Percentiles rank a stretch among this genome's conserved stretches.
These are phyloP conservation scores for Bos taurus DNA, from an alignment of 2,113 vertebrate species.

Conservation along the genomic window DNA sequence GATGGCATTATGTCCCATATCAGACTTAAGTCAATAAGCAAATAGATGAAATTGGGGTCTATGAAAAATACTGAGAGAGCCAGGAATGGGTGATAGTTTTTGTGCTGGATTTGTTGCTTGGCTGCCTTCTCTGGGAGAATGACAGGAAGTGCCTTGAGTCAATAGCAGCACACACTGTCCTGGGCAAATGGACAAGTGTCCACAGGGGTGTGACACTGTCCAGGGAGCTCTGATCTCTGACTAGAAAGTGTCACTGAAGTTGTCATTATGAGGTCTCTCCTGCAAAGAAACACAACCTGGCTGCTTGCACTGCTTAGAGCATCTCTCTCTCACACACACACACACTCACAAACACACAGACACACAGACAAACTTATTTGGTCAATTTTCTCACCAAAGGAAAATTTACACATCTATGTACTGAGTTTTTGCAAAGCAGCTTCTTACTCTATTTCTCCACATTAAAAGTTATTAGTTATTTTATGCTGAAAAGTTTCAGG, in stretches of 20 bases:
- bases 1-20: not conserved
- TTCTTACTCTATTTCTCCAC: not conserved
- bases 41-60: not conserved
- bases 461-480: not conserved
- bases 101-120: slow-evolving; percentile 12
- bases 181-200: not conserved
- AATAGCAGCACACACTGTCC: not conserved
- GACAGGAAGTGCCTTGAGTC: not conserved
- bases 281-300: not conserved
- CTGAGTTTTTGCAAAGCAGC: not conserved
- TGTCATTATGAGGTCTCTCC: not conserved
- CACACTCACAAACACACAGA: not conserved
- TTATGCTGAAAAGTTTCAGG: slow-evolving; percentile 5
- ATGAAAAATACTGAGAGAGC: not conserved
- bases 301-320: not conserved
- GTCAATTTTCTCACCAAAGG: not conserved
- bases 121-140: not conserved
- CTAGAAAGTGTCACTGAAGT: not conserved
- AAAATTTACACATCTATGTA: not conserved
- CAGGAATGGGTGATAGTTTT: not conserved
- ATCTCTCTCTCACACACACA: not conserved
- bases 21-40: not conserved
- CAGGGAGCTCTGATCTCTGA: not conserved
- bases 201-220: not conserved
- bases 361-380: not conserved